Evolutionary conservation across 2,113 vertebrate genomes (phyloP).

Genomic region (Morone saxatilis): DNA sequence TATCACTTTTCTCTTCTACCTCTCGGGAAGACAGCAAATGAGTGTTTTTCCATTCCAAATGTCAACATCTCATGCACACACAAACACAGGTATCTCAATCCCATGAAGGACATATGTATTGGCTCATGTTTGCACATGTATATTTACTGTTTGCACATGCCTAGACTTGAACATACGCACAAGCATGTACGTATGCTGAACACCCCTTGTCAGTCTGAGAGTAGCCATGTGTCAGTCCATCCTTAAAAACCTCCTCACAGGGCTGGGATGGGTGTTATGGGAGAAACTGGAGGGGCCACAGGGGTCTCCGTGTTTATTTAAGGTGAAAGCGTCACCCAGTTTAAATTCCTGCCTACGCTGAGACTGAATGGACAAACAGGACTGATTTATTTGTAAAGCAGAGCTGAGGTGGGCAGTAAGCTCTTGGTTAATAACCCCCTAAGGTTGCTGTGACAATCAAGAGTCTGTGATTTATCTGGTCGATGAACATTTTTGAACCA

Average conservation of each 20-base stretch:
- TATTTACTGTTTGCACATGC: constrained; percentile 20
- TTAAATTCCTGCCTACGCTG: constrained; percentile 64
- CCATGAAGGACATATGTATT: not conserved
- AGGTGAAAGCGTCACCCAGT: constrained; percentile 58
- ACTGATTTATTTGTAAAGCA: constrained; percentile 61
- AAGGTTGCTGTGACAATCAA: not conserved
- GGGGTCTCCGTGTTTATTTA: constrained; percentile 67
- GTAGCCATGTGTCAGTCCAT: constrained; percentile 26
- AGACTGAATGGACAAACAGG: constrained; percentile 63
- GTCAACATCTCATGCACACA: not conserved
- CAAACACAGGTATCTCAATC: constrained; percentile 21
- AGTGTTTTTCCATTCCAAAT: not conserved
- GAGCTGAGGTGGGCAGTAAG: constrained; percentile 29
- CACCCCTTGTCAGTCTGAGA: constrained; percentile 47
- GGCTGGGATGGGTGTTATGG: not conserved
- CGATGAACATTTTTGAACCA: not conserved
- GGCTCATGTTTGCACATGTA: constrained; percentile 10
- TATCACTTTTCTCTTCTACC: not conserved
- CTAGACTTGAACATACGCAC: not conserved
- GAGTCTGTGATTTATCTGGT: not conserved
- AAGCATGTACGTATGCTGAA: constrained; percentile 9
- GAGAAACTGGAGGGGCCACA: constrained; percentile 30
- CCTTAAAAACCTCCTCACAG: constrained; percentile 30
- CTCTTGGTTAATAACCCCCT: not conserved
- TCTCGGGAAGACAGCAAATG: not conserved